Percentiles rank a stretch among this genome's conserved stretches.
Evolutionary conservation across 2,797 vertebrate species (phyloP).

Genomic region (Scyliorhinus canicula): DNA sequence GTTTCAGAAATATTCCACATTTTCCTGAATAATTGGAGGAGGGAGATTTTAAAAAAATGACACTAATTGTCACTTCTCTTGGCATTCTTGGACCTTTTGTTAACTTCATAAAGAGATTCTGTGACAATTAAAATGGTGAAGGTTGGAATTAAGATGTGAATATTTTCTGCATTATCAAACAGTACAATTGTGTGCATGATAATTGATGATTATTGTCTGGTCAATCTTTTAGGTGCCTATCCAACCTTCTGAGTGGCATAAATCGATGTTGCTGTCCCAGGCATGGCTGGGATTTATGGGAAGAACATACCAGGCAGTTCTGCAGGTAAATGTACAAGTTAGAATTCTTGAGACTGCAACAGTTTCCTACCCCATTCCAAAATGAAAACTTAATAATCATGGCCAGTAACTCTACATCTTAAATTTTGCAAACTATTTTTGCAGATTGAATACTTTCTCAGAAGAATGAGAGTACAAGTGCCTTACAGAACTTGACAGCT

Average conservation of each 20-base stretch:
- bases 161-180: neutral
- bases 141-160: neutral
- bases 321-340: conserved; percentile 65
- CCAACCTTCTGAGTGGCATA: conserved; percentile 90
- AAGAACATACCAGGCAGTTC: conserved; percentile 71
- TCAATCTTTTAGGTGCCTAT: conserved; percentile 74
- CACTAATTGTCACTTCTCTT: neutral
- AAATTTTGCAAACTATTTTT: neutral
- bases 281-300: conserved; percentile 85
- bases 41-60: neutral
- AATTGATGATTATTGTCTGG: neutral
- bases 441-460: neutral
- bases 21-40: neutral
- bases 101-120: neutral
- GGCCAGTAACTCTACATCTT: neutral
- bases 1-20: neutral
- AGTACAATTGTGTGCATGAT: neutral
- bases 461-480: too few relatives aligned
- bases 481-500: too few relatives aligned
- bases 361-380: neutral
- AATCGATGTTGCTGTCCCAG: conserved; percentile 75
- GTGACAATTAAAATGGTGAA: neutral
- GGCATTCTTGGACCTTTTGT: neutral
- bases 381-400: neutral
- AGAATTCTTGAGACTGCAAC: neutral